phyloP scores from a whole-genome alignment of 2,888 invertebrate species.

The Cryptus viduatorius region DNA sequence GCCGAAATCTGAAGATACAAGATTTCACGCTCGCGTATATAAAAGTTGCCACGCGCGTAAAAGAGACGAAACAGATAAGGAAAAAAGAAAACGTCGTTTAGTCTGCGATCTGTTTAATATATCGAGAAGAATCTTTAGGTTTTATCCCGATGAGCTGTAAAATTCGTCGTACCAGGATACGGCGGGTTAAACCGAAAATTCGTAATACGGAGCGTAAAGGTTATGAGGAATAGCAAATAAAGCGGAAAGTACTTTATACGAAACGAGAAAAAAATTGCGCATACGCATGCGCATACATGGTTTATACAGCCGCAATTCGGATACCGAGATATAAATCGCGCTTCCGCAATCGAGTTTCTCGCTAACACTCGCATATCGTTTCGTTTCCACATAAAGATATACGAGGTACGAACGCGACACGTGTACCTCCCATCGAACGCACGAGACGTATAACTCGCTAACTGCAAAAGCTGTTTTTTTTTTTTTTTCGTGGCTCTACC shows the following conservation, averaged over 20 bases:
- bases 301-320: background rate
- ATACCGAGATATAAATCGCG: slow-evolving; percentile 11
- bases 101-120: too few relatives aligned
- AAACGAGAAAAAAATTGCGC: background rate
- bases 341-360: slow-evolving; percentile 23
- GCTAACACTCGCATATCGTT: slow-evolving; percentile 31
- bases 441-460: background rate
- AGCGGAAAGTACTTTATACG: background rate
- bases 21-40: background rate
- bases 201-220: background rate
- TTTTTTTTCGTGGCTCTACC: background rate
- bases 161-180: background rate
- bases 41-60: background rate
- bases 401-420: slow-evolving; percentile 28
- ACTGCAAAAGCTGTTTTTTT: background rate
- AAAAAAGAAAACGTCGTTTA: background rate
- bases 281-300: background rate
- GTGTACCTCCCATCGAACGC: slow-evolving; percentile 16
- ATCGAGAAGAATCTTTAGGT: background rate
- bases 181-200: background rate
- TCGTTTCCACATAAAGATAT: slow-evolving; percentile 9
- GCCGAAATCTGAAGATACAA: slow-evolving; percentile 2
- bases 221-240: background rate
- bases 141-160: background rate
- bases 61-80: background rate